Evolutionary conservation across 2,797 vertebrate species (phyloP).

Genomic region (Nannoperca australis): DNA sequence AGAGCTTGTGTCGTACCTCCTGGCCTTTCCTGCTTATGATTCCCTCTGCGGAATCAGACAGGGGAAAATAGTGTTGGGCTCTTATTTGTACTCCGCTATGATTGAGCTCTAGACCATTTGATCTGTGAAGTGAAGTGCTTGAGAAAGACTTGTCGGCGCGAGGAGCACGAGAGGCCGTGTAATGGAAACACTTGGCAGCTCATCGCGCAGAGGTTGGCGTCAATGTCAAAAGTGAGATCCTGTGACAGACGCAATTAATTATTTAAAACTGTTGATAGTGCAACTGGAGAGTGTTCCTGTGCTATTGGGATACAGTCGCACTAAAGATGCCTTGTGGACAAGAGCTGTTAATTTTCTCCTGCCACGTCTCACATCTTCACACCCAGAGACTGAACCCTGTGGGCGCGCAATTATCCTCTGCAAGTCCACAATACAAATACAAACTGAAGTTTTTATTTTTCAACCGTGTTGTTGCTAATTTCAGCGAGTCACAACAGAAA

Average conservation of each 20-base stretch:
- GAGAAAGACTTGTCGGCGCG: conserved; percentile 28
- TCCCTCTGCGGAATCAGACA: conserved; percentile 37
- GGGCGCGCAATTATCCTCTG: conserved; percentile 41
- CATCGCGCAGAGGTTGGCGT: conserved; percentile 73
- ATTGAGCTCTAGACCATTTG: conserved; percentile 44
- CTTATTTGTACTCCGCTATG: conserved; percentile 33
- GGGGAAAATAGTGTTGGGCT: not conserved
- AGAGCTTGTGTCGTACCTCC: not conserved
- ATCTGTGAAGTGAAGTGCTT: conserved; percentile 56
- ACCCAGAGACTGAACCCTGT: conserved; percentile 24
- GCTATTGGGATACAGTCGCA: conserved; percentile 63
- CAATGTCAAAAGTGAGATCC: conserved; percentile 84
- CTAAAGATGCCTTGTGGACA: conserved; percentile 82
- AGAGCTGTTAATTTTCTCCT: conserved; percentile 80
- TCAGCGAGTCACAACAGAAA: not conserved
- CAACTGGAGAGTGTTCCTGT: conserved; percentile 76
- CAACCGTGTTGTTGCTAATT: conserved; percentile 23
- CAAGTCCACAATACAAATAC: conserved; percentile 24
- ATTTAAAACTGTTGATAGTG: conserved; percentile 83
- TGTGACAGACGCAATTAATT: conserved; percentile 83
- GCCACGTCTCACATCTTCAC: conserved; percentile 44
- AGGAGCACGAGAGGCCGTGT: conserved; percentile 34
- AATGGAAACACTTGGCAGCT: conserved; percentile 71
- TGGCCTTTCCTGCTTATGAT: conserved; percentile 9
- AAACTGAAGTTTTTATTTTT: conserved; percentile 20